Base-by-base conservation (phyloP, 2,113 vertebrate genomes). In the Dolichallabes microphthalmus region DNA sequence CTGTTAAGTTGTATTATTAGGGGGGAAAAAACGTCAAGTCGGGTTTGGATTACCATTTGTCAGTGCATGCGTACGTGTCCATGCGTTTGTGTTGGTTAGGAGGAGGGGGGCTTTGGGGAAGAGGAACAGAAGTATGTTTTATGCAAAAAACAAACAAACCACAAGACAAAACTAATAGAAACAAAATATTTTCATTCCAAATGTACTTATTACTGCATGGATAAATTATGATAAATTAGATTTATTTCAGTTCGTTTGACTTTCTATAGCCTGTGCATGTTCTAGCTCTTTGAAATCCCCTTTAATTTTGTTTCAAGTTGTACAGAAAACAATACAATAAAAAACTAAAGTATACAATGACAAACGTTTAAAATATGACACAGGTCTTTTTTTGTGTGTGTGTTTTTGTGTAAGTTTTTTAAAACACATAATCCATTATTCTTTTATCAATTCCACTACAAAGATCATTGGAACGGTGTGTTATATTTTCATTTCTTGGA, bases 401-500 rank as follows among this genome's bases (percentile, higher is more conserved):
- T 45, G 45, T 50, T 45, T 45, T 73, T 5, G 4, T 71, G 69
- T 71, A 1, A 45, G 45, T 71, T 39, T 69, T 1, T 35, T 9
- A 39, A 20, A 25, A 73, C 0, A n/a, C 2, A 2, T 27, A 55
- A 22, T 78, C 17, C 55, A 57, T 35, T 78, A 78, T 3, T 79
- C 19, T 11, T 32, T 35, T 39, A 60, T 57, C 9, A 17, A 13
- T 73, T 22, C 15, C 1, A 25, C 2, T 2, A 60, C 55, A 39
- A 32, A 35, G 30, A 60, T 25, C 55, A 39, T 9, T 58, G 53
- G 75, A 58, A 78, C 7, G 11, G 25, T 52, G 45, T 15, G 5
- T 52, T n/a, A 75, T 27, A n/a, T 52, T 75, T 75, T 75, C 45
- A 75, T 76, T 53, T 27, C 19, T 79, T 35, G 76, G 30, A 79